phyloP scores from a whole-genome alignment of 2,888 invertebrate species.

The Limnephilus auricula region DNA sequence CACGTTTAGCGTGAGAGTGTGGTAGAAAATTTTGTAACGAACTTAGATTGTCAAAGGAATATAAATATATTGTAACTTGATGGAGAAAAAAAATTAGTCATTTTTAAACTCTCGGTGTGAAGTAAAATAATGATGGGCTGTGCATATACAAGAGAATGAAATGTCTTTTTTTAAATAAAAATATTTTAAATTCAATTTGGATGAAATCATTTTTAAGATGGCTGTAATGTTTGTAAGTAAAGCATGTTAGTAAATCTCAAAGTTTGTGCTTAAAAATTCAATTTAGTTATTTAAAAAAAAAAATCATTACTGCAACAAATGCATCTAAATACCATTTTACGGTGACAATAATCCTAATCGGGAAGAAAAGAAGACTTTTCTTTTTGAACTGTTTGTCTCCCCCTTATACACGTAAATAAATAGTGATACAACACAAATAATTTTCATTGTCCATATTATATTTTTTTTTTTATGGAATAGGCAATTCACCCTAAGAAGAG shows the following conservation, averaged over 20 bases:
- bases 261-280: not conserved
- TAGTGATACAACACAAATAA: not conserved
- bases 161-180: not conserved
- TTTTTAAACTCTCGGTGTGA: constrained; percentile 27
- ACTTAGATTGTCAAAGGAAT: constrained; percentile 11
- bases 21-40: constrained; percentile 7
- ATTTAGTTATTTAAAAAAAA: not conserved
- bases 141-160: not conserved
- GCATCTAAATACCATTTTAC: not conserved
- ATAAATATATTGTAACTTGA: not conserved
- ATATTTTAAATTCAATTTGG: not conserved
- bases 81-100: not conserved
- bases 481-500: too few relatives aligned
- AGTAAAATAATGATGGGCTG: constrained; percentile 1
- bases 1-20: not conserved
- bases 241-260: not conserved
- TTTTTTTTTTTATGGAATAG: too few relatives aligned
- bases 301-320: not conserved
- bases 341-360: not conserved
- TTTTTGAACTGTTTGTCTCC: too few relatives aligned
- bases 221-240: constrained; percentile 16
- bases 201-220: not conserved
- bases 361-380: not conserved
- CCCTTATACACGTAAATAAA: too few relatives aligned
- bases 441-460: not conserved